Evolutionary conservation across 2,888 invertebrate genomes (phyloP), one percentile per base, ranked within the genome.

Genomic region (Antitype chi): DNA sequence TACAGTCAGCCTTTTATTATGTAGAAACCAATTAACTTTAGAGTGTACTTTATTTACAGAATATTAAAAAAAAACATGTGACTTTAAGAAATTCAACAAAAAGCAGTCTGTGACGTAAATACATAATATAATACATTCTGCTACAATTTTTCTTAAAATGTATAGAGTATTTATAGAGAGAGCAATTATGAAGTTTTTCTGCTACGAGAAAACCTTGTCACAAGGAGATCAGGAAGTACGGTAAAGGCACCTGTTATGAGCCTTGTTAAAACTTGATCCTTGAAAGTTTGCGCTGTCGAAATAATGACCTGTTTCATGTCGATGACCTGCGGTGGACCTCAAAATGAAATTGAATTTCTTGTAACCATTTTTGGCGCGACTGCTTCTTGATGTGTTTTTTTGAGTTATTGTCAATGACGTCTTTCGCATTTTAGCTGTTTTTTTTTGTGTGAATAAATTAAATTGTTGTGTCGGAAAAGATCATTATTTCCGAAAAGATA

Each of bases 211-310:
- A 81, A 75, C 79, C 78, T 81, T 81, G 81, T 55, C 17, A 71
- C 84, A 86, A 88, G 88, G 88, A 88, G 76, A 84, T 76, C 87
- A 84, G 80, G 88, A 88, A 84, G 73, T 81, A 70, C 62, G 74
- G 74, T 62, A 59, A 17, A 78, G 20, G 13, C 52, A 74, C 70
- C 68, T 62, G 70, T 62, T 71, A 59, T 43, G 32, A 20, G 32
- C 67, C 60, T 72, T 67, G 60, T 67, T 43, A 28, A 55, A 74
- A 74, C 13, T 23, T 38, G 1, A 62, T 69, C 52, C 13, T 70
- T 73, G 52, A 49, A 57, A 62, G 49, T 55, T 76, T 3, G 28
- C 38, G n/a, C 23, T 69, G 11, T 60, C 43, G 23, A 59, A 76
- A 73, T 66, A 2, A 68, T 70, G 25, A 57, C 49, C 63, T 32